These are phyloP conservation scores for Drosophila birchii DNA, from an alignment of 2,888 invertebrate genomes.

Conservation along the genomic window DNA sequence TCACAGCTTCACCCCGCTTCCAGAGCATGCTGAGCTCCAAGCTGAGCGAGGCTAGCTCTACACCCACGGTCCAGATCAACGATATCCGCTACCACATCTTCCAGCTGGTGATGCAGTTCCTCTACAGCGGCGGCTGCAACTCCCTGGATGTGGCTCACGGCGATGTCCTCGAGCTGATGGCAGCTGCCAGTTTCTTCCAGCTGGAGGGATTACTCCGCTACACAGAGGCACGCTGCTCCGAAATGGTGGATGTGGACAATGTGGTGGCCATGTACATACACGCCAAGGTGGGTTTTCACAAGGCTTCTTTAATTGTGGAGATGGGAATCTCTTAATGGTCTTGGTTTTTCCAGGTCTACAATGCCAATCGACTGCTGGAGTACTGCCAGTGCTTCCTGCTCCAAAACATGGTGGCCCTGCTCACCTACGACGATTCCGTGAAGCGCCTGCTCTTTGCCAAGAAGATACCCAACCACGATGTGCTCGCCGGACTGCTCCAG, in stretches of 20 bases:
- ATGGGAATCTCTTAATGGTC: neutral
- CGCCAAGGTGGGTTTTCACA: constrained; percentile 89
- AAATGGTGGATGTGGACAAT: constrained; percentile 93
- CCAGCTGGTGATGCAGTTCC: constrained; percentile 95
- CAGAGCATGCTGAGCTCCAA: constrained; percentile 93
- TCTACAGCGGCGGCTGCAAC: constrained; percentile 95
- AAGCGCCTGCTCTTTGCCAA: constrained; percentile 94
- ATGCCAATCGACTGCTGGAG: constrained; percentile 93
- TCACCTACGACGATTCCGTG: constrained; percentile 95
- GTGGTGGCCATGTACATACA: constrained; percentile 97
- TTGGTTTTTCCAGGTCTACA: constrained; percentile 89
- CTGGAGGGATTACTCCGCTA: constrained; percentile 93
- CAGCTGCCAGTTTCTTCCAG: constrained; percentile 96
- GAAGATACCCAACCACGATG: constrained; percentile 95
- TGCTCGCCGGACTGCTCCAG: constrained; percentile 91
- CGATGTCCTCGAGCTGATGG: constrained; percentile 94
- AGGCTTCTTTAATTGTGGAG: accelerated
- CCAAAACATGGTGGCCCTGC: constrained; percentile 96
- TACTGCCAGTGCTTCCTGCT: constrained; percentile 95
- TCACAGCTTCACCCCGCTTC: constrained; percentile 94
- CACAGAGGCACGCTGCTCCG: constrained; percentile 94
- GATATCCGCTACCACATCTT: constrained; percentile 97
- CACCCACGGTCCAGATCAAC: constrained; percentile 95
- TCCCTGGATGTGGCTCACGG: constrained; percentile 91
- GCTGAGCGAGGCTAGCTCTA: constrained; percentile 89